Evolutionary conservation across 2,888 invertebrate genomes (phyloP).

Genomic region (Leptopilina drosophilae): DNA sequence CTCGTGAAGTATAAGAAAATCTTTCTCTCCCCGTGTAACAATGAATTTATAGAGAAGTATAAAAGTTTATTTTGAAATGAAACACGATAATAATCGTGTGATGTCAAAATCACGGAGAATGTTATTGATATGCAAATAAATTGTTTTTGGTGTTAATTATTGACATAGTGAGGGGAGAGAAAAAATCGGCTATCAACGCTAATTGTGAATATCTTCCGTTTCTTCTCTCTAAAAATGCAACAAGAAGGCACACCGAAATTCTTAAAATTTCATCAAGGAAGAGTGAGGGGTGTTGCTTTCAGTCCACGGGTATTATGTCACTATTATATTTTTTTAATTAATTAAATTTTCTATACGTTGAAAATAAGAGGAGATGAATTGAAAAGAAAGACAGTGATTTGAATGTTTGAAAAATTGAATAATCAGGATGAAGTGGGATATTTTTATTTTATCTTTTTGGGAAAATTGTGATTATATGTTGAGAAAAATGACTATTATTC

Average conservation of each 20-base stretch:
- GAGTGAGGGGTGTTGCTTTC: slow-evolving; percentile 75
- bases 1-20: background rate
- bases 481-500: no score
- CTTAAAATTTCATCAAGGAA: slow-evolving; percentile 73
- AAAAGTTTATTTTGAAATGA: background rate
- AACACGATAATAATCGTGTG: slow-evolving; percentile 4
- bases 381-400: background rate
- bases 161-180: background rate
- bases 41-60: slow-evolving; percentile 1
- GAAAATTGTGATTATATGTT: no score
- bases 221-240: slow-evolving; percentile 65
- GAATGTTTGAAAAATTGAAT: background rate
- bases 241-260: slow-evolving; percentile 74
- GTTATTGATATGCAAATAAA: slow-evolving; percentile 11
- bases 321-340: slow-evolving; percentile 14
- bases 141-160: background rate
- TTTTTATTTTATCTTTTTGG: no score
- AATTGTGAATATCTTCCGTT: background rate
- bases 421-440: no score
- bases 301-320: slow-evolving; percentile 70
- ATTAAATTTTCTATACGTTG: slow-evolving; percentile 9
- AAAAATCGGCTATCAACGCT: background rate
- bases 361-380: background rate
- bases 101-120: slow-evolving; percentile 18
- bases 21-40: background rate